Conservation (phyloP, 2,888 invertebrate species). For the Troides oblongomaculatus region DNA sequence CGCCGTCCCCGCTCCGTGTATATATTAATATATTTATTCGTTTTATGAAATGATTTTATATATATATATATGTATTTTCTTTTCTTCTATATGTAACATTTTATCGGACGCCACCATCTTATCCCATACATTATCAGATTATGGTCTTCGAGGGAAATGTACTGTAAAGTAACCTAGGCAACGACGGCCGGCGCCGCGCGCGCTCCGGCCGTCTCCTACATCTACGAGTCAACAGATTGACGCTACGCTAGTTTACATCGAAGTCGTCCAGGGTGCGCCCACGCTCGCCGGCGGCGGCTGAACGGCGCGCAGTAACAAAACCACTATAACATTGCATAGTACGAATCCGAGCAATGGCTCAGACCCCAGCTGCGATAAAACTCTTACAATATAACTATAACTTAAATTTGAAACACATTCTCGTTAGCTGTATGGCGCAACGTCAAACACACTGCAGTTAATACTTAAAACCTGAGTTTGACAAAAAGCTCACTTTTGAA, state of each 20-base stretch:
- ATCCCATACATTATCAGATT: slow-evolving; percentile 56
- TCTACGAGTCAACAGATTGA: slow-evolving; percentile 53
- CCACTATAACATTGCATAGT: slow-evolving; percentile 13
- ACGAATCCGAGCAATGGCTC: slow-evolving; percentile 6
- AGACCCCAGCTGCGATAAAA: slow-evolving; percentile 14
- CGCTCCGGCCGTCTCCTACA: slow-evolving; percentile 42
- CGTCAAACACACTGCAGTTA: not conserved
- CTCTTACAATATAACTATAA: slow-evolving; percentile 19
- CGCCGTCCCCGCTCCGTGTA: slow-evolving; percentile 59
- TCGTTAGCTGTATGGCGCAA: not conserved
- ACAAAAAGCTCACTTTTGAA: not conserved
- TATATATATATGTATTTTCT: slow-evolving; percentile 43
- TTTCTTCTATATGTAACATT: slow-evolving; percentile 65
- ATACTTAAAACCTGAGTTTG: not conserved
- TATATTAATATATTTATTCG: slow-evolving; percentile 60
- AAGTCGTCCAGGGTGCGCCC: slow-evolving; percentile 34
- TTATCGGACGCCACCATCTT: slow-evolving; percentile 73
- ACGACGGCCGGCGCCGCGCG: slow-evolving; percentile 30
- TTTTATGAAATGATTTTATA: slow-evolving; percentile 65
- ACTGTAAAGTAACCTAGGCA: slow-evolving; percentile 59
- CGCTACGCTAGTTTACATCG: slow-evolving; percentile 45
- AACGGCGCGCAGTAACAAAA: slow-evolving; percentile 8
- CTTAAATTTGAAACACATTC: slow-evolving; percentile 8
- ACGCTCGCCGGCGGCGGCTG: slow-evolving; percentile 7
- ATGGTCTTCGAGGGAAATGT: slow-evolving; percentile 61